Conservation (phyloP, 2,797 vertebrate species). For the Lepilemur ruficaudatus region DNA sequence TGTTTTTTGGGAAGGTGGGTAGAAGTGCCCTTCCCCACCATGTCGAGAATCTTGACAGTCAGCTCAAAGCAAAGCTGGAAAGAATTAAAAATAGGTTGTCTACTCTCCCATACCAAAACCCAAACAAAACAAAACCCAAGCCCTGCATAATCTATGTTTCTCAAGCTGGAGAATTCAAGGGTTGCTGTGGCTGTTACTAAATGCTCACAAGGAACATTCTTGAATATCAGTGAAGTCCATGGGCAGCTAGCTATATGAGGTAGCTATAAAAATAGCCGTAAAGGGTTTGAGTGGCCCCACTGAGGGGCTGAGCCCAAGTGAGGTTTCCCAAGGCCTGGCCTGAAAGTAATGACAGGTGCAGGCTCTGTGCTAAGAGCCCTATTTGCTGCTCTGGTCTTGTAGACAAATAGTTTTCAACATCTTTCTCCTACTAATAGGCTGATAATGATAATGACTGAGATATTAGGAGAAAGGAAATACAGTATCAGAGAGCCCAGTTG, state of each 20-base stretch:
- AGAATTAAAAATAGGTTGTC: neutral
- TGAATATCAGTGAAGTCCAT: neutral
- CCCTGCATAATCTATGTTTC: neutral
- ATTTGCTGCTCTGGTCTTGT: neutral
- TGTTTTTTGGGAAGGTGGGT: neutral
- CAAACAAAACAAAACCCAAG: neutral
- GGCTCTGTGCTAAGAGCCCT: neutral
- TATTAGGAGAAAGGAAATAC: neutral
- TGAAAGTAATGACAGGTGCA: neutral
- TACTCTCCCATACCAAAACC: neutral
- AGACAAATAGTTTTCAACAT: neutral
- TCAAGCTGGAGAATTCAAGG: neutral
- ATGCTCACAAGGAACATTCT: neutral
- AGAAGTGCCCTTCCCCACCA: neutral
- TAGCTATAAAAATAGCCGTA: neutral
- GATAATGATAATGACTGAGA: neutral
- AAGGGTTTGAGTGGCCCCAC: neutral
- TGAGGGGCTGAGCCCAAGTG: neutral
- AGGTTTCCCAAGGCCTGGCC: neutral
- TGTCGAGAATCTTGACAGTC: neutral
- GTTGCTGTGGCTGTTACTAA: neutral
- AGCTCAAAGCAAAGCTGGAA: neutral
- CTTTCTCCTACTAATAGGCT: neutral
- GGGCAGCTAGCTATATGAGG: neutral
- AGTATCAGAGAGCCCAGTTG: neutral